Base-by-base conservation (phyloP, 2,113 vertebrate genomes). In the Larimichthys crocea region DNA sequence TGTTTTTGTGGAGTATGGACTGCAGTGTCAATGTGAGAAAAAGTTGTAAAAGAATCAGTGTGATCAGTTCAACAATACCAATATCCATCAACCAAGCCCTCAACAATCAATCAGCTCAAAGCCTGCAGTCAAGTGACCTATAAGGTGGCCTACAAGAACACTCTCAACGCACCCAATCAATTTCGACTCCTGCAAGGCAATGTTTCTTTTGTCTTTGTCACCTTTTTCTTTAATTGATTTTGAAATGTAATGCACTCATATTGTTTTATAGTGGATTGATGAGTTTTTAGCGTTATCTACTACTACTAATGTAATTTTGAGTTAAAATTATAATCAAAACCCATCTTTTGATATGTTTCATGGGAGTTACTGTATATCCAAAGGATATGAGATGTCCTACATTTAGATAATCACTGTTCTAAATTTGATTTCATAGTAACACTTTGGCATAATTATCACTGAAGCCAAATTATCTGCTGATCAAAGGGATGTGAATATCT, bases 401-500 rank as follows among this genome's bases (percentile, higher is more conserved):
- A 64, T 84, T 74, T 40, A 48, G 8, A 76, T 10, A 31, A 20
- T 42, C 19, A 3, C 49, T 64, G 10, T 24, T 17, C 4, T 46
- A 46, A 57, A 56, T 80, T 3, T 8, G 10, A 76, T 48, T 71
- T 52, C 22, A 46, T 19, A 5, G 40, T 31, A 29, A 77, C 10
- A 40, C 46, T 70, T 65, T 67, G n/a, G 16, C 20, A 70, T 50
- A 61, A 44, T 80, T 63, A 74, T 59, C n/a, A 4, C 55, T 19
- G 40, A 68, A 74, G 44, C 63, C 42, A 79, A 70, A 69, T 53
- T n/a, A 66, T 83, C 29, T 67, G 35, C 29, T 35, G 63, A 83
- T 80, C 26, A 76, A 76, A 82, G 66, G 74, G 50, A 72, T 31
- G 55, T 44, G 52, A 73, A 69, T 70, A 15, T 79, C 63, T 49